phyloP scores from a whole-genome alignment of 2,888 invertebrate genomes.

The Dermolepida albohirtum region DNA sequence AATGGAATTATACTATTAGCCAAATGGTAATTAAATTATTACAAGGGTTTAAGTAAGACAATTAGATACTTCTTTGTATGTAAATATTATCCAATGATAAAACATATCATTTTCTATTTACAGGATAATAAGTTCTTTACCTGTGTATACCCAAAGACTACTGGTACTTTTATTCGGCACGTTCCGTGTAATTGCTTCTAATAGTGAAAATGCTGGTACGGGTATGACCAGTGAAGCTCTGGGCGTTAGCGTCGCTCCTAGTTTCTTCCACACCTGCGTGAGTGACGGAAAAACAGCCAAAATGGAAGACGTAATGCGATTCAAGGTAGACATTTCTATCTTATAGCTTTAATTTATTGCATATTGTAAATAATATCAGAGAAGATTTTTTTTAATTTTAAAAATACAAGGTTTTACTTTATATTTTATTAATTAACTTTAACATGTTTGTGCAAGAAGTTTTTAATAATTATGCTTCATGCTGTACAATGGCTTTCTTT shows the following conservation, averaged over 20 bases:
- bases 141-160: slow-evolving; percentile 90
- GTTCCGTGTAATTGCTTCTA: slow-evolving; percentile 93
- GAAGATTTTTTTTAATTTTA: too few species aligned
- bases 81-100: neutral
- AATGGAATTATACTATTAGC: too few species aligned
- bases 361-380: slow-evolving; percentile 17
- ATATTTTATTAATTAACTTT: too few species aligned
- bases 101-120: slow-evolving; percentile 40
- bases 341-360: slow-evolving; percentile 7
- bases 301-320: slow-evolving; percentile 95
- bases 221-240: slow-evolving; percentile 96
- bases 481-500: slow-evolving; percentile 65
- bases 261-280: slow-evolving; percentile 96
- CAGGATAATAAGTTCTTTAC: slow-evolving; percentile 89
- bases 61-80: slow-evolving; percentile 6
- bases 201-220: slow-evolving; percentile 88
- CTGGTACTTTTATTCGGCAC: slow-evolving; percentile 96
- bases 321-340: slow-evolving; percentile 76
- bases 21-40: too few species aligned
- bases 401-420: too few species aligned
- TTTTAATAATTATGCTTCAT: slow-evolving; percentile 53
- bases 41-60: neutral
- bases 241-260: slow-evolving; percentile 95
- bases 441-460: too few species aligned
- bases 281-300: slow-evolving; percentile 94